phyloP scores from a whole-genome alignment of 2,797 vertebrate genomes.

The Calcarius lapponicus region DNA sequence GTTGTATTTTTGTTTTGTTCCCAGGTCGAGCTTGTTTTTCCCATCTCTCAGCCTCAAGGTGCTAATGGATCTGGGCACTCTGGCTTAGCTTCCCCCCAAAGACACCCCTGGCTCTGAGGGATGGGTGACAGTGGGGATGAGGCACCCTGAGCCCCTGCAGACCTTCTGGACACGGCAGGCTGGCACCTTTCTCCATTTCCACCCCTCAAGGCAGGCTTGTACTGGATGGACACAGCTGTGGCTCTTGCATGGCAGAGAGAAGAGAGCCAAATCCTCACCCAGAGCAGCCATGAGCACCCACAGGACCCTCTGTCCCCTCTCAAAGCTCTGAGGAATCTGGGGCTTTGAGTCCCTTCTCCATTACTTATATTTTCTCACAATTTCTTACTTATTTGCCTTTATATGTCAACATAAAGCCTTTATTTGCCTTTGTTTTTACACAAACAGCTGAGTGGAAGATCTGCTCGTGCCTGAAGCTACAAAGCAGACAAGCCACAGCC shows the following conservation, averaged over 20 bases:
- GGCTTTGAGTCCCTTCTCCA: rapidly evolving
- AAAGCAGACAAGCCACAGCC: not conserved
- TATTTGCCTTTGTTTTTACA: not conserved
- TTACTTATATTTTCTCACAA: not conserved
- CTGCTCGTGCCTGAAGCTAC: not conserved
- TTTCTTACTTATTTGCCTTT: not conserved
- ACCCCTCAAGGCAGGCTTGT: rapidly evolving
- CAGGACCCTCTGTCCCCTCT: not conserved
- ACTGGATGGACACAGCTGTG: rapidly evolving
- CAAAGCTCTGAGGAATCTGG: not conserved
- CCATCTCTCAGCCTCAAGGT: not conserved
- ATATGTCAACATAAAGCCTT: no score
- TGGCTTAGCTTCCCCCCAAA: rapidly evolving
- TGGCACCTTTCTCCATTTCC: not conserved
- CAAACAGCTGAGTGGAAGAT: not conserved
- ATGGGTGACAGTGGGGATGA: not conserved
- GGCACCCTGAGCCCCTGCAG: rapidly evolving
- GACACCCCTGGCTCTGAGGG: not conserved
- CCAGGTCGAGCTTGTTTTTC: slow-evolving; percentile 39
- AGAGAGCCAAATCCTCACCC: not conserved
- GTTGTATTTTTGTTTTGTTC: slow-evolving; percentile 60
- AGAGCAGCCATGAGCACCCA: not conserved
- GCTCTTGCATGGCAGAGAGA: not conserved
- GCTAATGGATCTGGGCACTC: not conserved
- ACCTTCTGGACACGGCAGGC: not conserved